Evolutionary conservation across 1,140 invertebrate genomes (phyloP), one percentile per base, ranked within the genome.

Genomic region (Chionoecetes opilio): DNA sequence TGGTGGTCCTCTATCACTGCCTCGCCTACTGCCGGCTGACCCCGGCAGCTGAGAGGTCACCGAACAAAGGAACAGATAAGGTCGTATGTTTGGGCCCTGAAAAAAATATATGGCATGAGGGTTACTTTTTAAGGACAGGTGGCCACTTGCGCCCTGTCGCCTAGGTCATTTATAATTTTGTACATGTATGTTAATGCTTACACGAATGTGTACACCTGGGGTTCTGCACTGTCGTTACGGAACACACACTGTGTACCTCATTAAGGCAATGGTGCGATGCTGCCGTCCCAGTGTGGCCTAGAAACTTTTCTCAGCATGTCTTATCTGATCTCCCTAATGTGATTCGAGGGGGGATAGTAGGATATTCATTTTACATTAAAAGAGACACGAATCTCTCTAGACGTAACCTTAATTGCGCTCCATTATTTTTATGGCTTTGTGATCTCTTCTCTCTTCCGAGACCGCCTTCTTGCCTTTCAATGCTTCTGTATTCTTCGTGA

Each of bases 51-150:
- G n/a, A 75, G 11, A 75, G 63, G 63, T 75, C 63, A 21, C 63
- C 63, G 63, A 75, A 75, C 63, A 75, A 75, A 75, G 63, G 63
- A 75, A 75, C 63, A 75, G 63, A 75, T 75, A 75, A 75, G 63
- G 63, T 75, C 63, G 63, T 75, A 75, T n/a, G 63, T 75, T 75
- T 75, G 63, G 63, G 63, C 9, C 63, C 21, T 5, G 63, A 21
- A 63, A 75, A 75, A 75, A 75, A 75, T n/a, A n/a, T n/a, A 75
- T 75, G 63, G 63, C 63, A 75, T n/a, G 63, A 75, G 63, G 8
- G 63, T 75, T 75, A 21, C 63, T 75, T 75, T 53, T 75, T 75
- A 75, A n/a, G 63, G 63, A 75, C 63, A 75, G 63, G 63, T 75
- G 63, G 63, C 63, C 63, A 75, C 63, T 75, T 75, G 63, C 63